A percentile compares a stretch with the other conserved stretches of the same genome.
Evolutionary conservation across 1,140 invertebrate genomes (phyloP).

Genomic region (Propsilocerus akamusi): DNA sequence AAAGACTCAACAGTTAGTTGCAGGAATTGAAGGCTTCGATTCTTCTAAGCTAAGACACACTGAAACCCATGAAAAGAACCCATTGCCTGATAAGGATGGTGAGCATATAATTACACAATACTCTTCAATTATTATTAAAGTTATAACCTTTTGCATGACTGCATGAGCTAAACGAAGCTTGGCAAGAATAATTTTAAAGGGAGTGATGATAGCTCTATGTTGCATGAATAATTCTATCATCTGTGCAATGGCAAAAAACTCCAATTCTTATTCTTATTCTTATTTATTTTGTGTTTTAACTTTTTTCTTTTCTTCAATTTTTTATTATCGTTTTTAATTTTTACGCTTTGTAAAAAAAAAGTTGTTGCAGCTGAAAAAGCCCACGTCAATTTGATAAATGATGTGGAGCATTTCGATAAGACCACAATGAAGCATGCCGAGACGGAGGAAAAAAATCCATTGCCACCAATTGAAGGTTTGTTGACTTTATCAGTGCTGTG

Average conservation of each 20-base stretch:
- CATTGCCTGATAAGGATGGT: slow-evolving; percentile 90
- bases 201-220: too few species aligned
- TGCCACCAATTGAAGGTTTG: slow-evolving; percentile 48
- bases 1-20: slow-evolving; percentile 68
- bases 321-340: too few species aligned
- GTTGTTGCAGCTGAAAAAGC: slow-evolving; percentile 47
- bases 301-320: too few species aligned
- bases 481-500: too few species aligned
- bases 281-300: too few species aligned
- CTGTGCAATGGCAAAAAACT: too few species aligned
- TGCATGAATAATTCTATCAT: too few species aligned
- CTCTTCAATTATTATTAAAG: too few species aligned
- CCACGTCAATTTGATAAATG: slow-evolving; percentile 42
- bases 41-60: slow-evolving; percentile 72
- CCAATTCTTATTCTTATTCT: too few species aligned
- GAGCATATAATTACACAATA: slow-evolving; percentile 15
- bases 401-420: slow-evolving; percentile 53
- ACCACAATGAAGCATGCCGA: slow-evolving; percentile 52
- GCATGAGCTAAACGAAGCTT: too few species aligned
- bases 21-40: slow-evolving; percentile 71
- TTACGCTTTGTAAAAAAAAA: slow-evolving; percentile 14
- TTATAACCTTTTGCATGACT: too few species aligned
- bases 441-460: slow-evolving; percentile 54
- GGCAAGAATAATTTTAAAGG: too few species aligned
- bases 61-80: slow-evolving; percentile 83